Evolutionary conservation across 2,888 invertebrate species (phyloP).

Genomic region (Steromphala cineraria): DNA sequence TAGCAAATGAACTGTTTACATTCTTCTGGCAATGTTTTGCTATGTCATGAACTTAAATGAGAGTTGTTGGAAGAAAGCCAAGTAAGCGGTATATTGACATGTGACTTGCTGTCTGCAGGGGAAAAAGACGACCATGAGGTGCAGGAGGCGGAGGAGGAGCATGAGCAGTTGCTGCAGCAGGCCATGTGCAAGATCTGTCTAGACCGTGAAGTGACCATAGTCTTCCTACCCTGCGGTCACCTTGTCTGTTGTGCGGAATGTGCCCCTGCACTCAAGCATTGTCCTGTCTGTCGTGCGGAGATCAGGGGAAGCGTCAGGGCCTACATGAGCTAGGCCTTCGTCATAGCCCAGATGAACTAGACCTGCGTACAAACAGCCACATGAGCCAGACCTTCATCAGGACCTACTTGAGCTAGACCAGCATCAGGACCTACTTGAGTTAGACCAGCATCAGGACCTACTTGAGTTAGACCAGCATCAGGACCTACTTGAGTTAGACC

Average conservation of each 20-base stretch:
- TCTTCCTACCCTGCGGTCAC: neutral
- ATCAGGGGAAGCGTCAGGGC: neutral
- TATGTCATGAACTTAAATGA: no score
- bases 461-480: no score
- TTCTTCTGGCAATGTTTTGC: no score
- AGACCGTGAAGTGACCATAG: neutral
- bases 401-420: no score
- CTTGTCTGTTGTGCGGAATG: neutral
- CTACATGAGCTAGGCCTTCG: neutral
- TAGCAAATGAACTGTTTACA: no score
- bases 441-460: no score
- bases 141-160: neutral
- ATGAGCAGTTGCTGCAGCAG: neutral
- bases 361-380: no score
- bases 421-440: no score
- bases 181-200: neutral
- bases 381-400: no score
- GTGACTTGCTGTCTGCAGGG: neutral
- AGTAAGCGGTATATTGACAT: no score
- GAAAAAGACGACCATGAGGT: neutral
- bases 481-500: no score
- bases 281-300: neutral
- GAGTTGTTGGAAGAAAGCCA: no score
- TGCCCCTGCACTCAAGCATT: neutral
- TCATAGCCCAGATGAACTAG: neutral